Base-by-base conservation (phyloP, 2,888 invertebrate species). In the Philhelius pedissequus region DNA sequence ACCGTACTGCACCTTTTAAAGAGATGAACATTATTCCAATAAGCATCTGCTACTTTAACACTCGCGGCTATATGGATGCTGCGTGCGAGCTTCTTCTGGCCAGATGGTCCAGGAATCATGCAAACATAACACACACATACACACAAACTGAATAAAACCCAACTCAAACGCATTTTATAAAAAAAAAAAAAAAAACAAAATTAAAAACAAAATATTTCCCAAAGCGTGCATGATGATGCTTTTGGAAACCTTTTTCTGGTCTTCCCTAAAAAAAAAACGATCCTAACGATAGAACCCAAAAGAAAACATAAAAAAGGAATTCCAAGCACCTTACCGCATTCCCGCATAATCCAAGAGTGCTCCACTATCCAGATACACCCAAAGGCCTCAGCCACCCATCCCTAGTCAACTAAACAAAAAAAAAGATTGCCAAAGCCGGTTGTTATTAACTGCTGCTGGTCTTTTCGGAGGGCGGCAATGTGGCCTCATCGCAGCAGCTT, bases 301-400 rank as follows among this genome's bases (percentile, higher is more conserved):
- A 71, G 77, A 79, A 80, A 71, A 84, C 80, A 84, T 84, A 80
- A 84, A 84, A 80, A 84, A 84, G 84, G 84, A 84, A 84, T 84
- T 84, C 84, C 84, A 84, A 84, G 84, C 84, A 84, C 84, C 84
- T 80, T 84, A 75, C 84, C 84, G 80, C 84, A 84, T 84, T 84
- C 84, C 84, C 84, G 84, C 84, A 84, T 84, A 84, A 84, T 84
- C 71, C 84, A 76, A 76, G 80, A 76, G 74, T 80, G 74, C 75
- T 84, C 83, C 79, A 75, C 64, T 83, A 66, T 56, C 56, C 56
- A 56, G 56, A 35, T 68, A 52, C 30, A 68, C 81, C 56, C 56
- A 40, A 73, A 38, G 58, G 3, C 58, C 58, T 38, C 25, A 38
- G 20, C 30, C 62, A 3, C 32, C 54, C 15, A 43, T 50, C 43